phyloP scores from a whole-genome alignment of 2,113 vertebrate genomes.

The Hiodon alosoides region DNA sequence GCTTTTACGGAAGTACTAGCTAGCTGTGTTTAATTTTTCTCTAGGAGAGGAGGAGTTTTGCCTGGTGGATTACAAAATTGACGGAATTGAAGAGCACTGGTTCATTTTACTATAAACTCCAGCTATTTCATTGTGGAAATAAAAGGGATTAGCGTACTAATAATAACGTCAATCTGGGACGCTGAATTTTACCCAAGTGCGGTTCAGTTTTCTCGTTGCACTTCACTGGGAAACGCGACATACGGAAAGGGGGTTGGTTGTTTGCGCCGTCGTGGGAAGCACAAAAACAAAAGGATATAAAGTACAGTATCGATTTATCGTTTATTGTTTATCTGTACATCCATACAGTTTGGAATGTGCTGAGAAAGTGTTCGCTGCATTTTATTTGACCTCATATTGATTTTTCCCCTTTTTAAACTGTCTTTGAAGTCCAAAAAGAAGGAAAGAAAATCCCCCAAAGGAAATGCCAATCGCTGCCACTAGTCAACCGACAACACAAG shows the following conservation, averaged over 20 bases:
- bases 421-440: slow-evolving; percentile 23
- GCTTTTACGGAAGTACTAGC: slow-evolving; percentile 8
- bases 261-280: slow-evolving; percentile 10
- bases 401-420: slow-evolving; percentile 6
- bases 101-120: slow-evolving; percentile 1
- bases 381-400: background rate
- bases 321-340: background rate
- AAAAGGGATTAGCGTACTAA: background rate
- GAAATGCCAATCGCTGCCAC: slow-evolving; percentile 75
- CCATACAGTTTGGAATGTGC: background rate
- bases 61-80: slow-evolving; percentile 3
- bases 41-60: background rate
- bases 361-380: slow-evolving; percentile 8
- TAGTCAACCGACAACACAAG: slow-evolving; percentile 66
- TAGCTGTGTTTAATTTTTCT: slow-evolving; percentile 1
- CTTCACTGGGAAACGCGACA: background rate
- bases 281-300: slow-evolving; percentile 30
- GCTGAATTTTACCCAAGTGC: slow-evolving; percentile 6
- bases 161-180: slow-evolving; percentile 2
- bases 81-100: background rate
- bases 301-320: slow-evolving; percentile 8
- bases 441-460: slow-evolving; percentile 58
- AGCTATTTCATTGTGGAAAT: background rate
- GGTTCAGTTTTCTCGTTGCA: background rate
- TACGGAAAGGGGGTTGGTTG: slow-evolving; percentile 5